phyloP scores from a whole-genome alignment of 2,888 invertebrate genomes.

The Lasioglossum morio region DNA sequence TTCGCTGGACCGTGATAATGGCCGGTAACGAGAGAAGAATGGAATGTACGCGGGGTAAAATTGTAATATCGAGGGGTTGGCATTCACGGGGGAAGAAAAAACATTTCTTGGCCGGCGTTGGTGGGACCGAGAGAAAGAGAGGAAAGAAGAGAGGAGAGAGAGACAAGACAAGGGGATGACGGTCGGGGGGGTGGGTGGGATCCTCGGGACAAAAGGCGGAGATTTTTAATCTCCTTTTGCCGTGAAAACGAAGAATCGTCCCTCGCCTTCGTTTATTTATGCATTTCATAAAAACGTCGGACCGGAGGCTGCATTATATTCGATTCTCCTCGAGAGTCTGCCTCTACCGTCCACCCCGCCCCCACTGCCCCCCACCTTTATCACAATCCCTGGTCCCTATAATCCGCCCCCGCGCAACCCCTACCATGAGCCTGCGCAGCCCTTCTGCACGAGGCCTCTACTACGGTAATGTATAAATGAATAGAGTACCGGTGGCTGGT shows the following conservation, averaged over 20 bases:
- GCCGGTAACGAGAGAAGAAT: not conserved
- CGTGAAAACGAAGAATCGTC: conserved; percentile 56
- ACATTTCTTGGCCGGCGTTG: conserved; percentile 22
- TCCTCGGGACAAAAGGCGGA: conserved; percentile 41
- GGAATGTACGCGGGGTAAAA: not conserved
- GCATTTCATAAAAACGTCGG: conserved; percentile 67
- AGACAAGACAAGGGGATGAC: not conserved
- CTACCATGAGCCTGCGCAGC: conserved; percentile 54
- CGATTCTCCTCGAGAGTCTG: conserved; percentile 62
- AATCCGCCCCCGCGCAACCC: conserved; percentile 1
- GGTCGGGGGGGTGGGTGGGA: not conserved
- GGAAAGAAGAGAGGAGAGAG: not conserved
- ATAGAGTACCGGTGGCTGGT: conserved; percentile 58
- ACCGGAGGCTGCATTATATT: conserved; percentile 61
- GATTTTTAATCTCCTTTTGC: conserved; percentile 58
- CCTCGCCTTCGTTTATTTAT: conserved; percentile 66
- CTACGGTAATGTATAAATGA: conserved; percentile 64
- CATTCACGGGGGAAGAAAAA: conserved; percentile 16
- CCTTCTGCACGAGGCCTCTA: conserved; percentile 45
- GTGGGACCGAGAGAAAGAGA: not conserved
- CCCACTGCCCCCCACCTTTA: not conserved
- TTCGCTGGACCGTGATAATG: not conserved
- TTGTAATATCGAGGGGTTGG: conserved; percentile 20
- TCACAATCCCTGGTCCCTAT: conserved; percentile 2
- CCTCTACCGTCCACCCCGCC: conserved; percentile 11